Base-by-base conservation (phyloP, 2,888 invertebrate species). In the Drosophila emarginata region DNA sequence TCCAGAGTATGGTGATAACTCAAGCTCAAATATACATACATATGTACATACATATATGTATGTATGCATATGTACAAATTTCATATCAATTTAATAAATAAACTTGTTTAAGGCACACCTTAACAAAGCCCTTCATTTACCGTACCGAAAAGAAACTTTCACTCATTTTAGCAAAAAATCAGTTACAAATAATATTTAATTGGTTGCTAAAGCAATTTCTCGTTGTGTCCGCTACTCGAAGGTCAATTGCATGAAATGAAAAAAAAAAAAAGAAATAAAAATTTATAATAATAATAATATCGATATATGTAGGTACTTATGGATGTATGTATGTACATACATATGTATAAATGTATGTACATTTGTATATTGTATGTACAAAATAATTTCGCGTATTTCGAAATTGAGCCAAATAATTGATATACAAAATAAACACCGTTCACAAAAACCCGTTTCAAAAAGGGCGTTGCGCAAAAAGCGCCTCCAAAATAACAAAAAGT, bases 401-500 rank as follows among this genome's bases (percentile, higher is more conserved):
- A 78, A 81, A 84, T 76, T 73, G 64, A 40, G 72, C 62, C 80
- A 81, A 85, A 84, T 79, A 87, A 86, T 67, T 66, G 72, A 64
- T 64, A 54, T 36, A 15, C 70, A 59, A 73, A 70, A 58, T 67
- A 78, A 84, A 84, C 81, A 84, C 81, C 77, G 74, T 81, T 81
- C 84, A 78, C 61, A 68, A 71, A 87, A 81, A 81, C 81, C 79
- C 85, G 81, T 87, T 80, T 67, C 77, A 70, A 79, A 84, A 81
- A 84, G 85, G 85, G 86, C 78, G 86, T 85, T 87, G 78, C 78
- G 85, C 69, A 85, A 87, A 86, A 36, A 28, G 32, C 15, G 53
- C 53, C 28, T 28, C 53, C 36, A 61, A 50, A 18, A 52, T 21
- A 32, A 28, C n/a, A 15, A 51, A 61, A 56, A 56, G 39, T 54